Evolutionary conservation across 1,140 invertebrate species (phyloP).

Genomic region (Halyomorpha halys): DNA sequence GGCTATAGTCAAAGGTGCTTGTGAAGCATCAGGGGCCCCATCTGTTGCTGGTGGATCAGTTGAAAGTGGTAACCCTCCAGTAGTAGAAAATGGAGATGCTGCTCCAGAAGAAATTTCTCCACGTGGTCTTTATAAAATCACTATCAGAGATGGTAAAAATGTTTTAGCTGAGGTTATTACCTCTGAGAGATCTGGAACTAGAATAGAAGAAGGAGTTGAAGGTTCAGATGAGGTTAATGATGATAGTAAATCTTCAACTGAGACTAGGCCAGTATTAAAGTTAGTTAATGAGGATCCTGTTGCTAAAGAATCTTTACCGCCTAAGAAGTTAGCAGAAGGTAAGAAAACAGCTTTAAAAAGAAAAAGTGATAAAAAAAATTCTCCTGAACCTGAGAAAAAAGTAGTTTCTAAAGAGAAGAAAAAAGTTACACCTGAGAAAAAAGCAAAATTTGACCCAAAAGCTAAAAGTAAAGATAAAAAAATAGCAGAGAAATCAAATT

Average conservation of each 20-base stretch:
- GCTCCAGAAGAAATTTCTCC: slow-evolving; percentile 20
- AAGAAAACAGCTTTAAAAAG: slow-evolving; percentile 19
- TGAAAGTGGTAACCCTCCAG: not conserved
- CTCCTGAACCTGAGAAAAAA: slow-evolving; percentile 22
- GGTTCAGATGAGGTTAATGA: not conserved
- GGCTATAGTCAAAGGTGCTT: slow-evolving; percentile 56
- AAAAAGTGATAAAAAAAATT: slow-evolving; percentile 16
- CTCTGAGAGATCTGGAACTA: slow-evolving; percentile 28
- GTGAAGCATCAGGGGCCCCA: slow-evolving; percentile 13
- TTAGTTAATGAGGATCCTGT: slow-evolving; percentile 10
- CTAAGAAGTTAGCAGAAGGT: slow-evolving; percentile 3
- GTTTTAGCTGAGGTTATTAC: slow-evolving; percentile 52
- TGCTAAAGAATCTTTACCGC: not conserved
- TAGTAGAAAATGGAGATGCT: slow-evolving; percentile 26
- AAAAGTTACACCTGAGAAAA: slow-evolving; percentile 28
- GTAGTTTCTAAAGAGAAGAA: slow-evolving; percentile 32
- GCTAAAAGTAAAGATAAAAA: slow-evolving; percentile 35
- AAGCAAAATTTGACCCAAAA: slow-evolving; percentile 24
- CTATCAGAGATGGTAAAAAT: slow-evolving; percentile 61
- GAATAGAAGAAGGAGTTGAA: slow-evolving; percentile 22
- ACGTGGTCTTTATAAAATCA: slow-evolving; percentile 50
- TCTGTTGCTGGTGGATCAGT: slow-evolving; percentile 3
- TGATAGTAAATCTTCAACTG: not conserved
- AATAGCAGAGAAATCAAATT: slow-evolving; percentile 37
- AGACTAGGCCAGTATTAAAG: not conserved